Conservation (phyloP, 2,888 invertebrate species). For the Drosophila niveifrons region DNA sequence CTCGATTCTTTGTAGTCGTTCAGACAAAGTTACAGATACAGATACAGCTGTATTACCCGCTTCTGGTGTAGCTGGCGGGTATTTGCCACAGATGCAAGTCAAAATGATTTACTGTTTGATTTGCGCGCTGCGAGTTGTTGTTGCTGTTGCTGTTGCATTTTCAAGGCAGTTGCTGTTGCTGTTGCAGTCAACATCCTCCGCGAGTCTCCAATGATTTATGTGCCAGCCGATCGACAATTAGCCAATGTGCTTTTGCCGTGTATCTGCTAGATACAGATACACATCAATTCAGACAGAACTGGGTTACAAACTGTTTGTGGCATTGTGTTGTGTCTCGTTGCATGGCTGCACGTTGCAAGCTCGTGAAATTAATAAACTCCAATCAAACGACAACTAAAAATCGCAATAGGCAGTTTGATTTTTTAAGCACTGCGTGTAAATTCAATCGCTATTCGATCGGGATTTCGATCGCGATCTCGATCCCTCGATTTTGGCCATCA, state of each 20-base stretch:
- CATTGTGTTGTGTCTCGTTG: conserved; percentile 11
- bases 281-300: conserved; percentile 72
- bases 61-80: conserved; percentile 41
- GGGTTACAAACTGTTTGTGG: conserved; percentile 51
- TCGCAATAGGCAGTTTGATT: conserved; percentile 24
- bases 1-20: conserved; percentile 62
- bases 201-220: conserved; percentile 73
- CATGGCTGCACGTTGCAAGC: conserved; percentile 39
- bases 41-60: conserved; percentile 34
- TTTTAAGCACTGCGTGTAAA: conserved; percentile 39
- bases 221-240: conserved; percentile 69
- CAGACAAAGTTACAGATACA: conserved; percentile 37
- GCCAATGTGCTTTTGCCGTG: conserved; percentile 60
- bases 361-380: conserved; percentile 67
- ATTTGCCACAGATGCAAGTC: conserved; percentile 72
- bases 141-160: conserved; percentile 36
- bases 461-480: conserved; percentile 37
- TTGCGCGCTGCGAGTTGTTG: conserved; percentile 17
- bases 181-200: conserved; percentile 66
- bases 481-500: conserved; percentile 66
- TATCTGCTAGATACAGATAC: conserved; percentile 64
- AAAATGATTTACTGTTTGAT: conserved; percentile 74
- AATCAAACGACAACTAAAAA: conserved; percentile 40
- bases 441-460: conserved; percentile 15
- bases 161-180: conserved; percentile 59